Evolutionary conservation across 2,888 invertebrate genomes (phyloP), one percentile per base, ranked within the genome.

Genomic region (Ectemnius lituratus): DNA sequence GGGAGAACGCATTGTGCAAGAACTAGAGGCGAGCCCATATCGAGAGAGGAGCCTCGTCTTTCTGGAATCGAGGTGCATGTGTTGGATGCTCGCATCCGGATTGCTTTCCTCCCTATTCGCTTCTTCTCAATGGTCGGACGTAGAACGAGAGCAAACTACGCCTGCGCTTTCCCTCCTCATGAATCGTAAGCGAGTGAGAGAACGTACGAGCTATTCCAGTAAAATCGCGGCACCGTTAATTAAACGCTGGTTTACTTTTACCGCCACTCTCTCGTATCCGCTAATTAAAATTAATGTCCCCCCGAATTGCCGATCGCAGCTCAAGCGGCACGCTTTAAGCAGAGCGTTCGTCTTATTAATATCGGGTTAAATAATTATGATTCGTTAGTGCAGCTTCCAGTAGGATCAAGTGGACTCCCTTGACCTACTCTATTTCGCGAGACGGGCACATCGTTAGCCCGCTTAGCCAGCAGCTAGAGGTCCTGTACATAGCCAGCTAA

Each of bases 311-410:
- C 37, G 37, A 37, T 37, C 37, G 37, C 37, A 37, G 37, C 11
- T 11, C 37, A 11, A 23, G 23, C 23, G 23, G 23, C 23, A 23
- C 23, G 23, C 23, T 23, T 23, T 23, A 23, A 23, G 37, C 37
- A 6, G 37, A 37, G 8, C 11, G 37, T 37, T 37, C 11, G 37
- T 37, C n/a, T 60, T 62, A 70, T 64, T 65, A 73, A 70, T 64
- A 46, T 37, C 57, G 28, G 37, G 61, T 65, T 70, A 72, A 80
- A 78, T 80, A 76, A 78, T 80, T 76, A 73, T 70, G 69, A 64
- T 76, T 63, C 63, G 70, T 80, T 80, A 80, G 70, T 64, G 62
- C n/a, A 47, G 57, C 69, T 66, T 18, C 59, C 69, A 63, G 61
- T 58, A 47, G 63, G 66, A 45, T 74, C 57, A 66, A 74, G 64